Evolutionary conservation across 2,113 vertebrate species (phyloP).

Genomic region (Ammospiza nelsoni): DNA sequence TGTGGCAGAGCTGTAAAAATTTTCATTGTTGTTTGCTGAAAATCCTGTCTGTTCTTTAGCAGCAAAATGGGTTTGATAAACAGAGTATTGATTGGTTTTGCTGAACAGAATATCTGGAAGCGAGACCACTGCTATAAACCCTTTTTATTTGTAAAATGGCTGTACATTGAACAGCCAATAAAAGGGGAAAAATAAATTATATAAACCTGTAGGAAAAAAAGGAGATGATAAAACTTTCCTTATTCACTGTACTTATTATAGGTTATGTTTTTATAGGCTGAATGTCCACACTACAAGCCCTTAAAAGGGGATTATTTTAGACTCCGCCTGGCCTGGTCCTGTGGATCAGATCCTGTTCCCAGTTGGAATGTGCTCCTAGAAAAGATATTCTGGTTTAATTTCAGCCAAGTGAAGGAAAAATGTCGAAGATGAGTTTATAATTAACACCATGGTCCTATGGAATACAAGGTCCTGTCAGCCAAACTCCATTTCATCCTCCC

Average conservation of each 20-base stretch:
- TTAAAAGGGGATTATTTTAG: background rate
- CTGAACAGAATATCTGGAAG: background rate
- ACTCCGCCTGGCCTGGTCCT: background rate
- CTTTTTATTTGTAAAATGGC: background rate
- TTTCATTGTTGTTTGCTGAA: background rate
- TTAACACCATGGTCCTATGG: background rate
- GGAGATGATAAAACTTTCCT: background rate
- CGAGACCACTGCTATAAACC: background rate
- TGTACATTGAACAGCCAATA: background rate
- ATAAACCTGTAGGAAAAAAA: background rate
- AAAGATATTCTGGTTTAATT: background rate
- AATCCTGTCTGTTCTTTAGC: background rate
- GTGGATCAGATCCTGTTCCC: background rate
- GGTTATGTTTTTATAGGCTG: background rate
- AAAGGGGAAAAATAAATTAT: background rate
- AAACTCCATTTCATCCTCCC: slow-evolving; percentile 30
- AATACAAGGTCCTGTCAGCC: slow-evolving; percentile 26
- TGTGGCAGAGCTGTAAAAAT: background rate
- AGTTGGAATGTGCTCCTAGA: background rate
- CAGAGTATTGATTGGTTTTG: background rate
- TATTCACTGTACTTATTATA: background rate
- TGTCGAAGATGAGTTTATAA: background rate
- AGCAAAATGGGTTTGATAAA: background rate
- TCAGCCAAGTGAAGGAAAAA: background rate
- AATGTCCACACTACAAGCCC: background rate